Evolutionary conservation across 2,113 vertebrate species (phyloP), one percentile per base, ranked within the genome.

Genomic region (Takifugu flavidus): DNA sequence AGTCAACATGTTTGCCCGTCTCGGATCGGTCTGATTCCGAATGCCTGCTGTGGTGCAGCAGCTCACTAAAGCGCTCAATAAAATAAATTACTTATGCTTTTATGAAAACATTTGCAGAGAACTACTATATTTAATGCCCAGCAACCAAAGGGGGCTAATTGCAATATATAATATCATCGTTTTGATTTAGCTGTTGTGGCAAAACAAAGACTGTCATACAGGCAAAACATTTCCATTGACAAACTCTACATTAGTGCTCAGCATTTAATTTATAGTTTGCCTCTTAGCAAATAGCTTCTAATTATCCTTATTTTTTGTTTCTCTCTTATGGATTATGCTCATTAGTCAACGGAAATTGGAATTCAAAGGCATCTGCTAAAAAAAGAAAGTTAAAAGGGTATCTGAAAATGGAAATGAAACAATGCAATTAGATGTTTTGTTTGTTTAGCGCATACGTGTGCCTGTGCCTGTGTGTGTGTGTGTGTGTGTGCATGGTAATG

Each of bases 1-100:
- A 29, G 29, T 29, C 29, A 29, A 29, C 29, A 20, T 20, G 20
- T 20, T 20, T 20, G 20, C 20, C 29, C 3, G 29, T 29, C 3
- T 29, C 29, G 5, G 29, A 29, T 5, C 1, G 3, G 29, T 29
- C 29, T 6, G 31, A 6, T 34, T 34, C 31, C 8, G 31, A 34
- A 5, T 34, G 31, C 31, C 62, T 31, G 64, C 61, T 62, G 43
- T 59, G 55, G 54, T 69, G 74, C 71, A 56, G 60, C 6, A 39
- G 70, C 61, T 56, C 46, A 56, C 46, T 67, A 62, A 72, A 63
- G 76, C 70, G 64, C 65, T 72, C 74, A 67, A 66, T 69, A 62
- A 62, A 69, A 74, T n/a, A 61, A 53, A 47, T 39, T 51, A 25
- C 43, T 39, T 39, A 5, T 50, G 54, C 39, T 39, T 78, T 56